Percentiles rank a stretch among this genome's conserved stretches.
These are phyloP conservation scores for Lottia scabra DNA, from an alignment of 2,888 invertebrate genomes.

Conservation along the genomic window DNA sequence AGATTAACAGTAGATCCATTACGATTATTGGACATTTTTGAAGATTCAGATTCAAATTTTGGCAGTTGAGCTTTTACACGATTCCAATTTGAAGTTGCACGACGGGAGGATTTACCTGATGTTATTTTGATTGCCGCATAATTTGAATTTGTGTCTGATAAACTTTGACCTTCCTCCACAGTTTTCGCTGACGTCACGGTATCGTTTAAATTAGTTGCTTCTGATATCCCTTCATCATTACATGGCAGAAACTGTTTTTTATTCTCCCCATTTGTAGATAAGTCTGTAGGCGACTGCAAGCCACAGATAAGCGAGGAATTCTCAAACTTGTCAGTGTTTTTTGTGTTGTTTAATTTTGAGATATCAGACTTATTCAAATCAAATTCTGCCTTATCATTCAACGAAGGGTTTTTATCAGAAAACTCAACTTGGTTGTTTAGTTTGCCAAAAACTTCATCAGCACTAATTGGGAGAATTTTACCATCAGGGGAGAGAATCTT, in stretches of 20 bases:
- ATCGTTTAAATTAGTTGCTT: background rate
- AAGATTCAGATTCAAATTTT: conserved; percentile 3
- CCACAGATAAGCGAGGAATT: background rate
- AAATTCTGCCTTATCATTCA: background rate
- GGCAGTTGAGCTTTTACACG: background rate
- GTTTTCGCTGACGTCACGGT: background rate
- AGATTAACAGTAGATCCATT: background rate
- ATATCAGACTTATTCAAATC: too few species aligned
- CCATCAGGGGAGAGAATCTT: background rate
- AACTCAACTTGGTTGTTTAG: background rate
- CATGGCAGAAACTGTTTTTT: background rate
- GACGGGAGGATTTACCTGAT: background rate
- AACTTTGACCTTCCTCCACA: background rate
- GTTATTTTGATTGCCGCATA: background rate
- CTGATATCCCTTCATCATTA: background rate
- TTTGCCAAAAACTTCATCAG: background rate
- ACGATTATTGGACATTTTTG: background rate
- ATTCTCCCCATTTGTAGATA: background rate
- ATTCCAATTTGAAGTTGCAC: background rate
- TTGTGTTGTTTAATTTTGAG: too few species aligned
- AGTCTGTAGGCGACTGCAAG: background rate
- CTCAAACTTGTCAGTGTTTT: background rate
- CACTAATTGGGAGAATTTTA: background rate
- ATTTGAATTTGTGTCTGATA: background rate
- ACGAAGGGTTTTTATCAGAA: background rate